Percentiles rank a stretch among this genome's conserved stretches.
Evolutionary conservation across 2,888 invertebrate genomes (phyloP).

Genomic region (Agrilus biguttatus): DNA sequence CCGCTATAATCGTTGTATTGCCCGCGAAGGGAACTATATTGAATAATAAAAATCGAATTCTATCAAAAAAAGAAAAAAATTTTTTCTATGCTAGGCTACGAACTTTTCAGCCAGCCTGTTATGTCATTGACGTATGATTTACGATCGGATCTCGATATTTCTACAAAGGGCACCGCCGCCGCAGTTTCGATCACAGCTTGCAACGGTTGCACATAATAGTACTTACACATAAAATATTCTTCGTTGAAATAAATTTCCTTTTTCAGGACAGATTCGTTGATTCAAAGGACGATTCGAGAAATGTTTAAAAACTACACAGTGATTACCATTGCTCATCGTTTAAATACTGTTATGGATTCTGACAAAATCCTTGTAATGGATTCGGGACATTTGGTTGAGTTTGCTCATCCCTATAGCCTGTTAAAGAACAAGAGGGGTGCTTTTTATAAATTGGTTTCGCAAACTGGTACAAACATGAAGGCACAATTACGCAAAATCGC

Average conservation of each 20-base stretch:
- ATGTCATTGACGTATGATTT: too few relatives aligned
- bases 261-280: constrained; percentile 56
- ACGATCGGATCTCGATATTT: too few relatives aligned
- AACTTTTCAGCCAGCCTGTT: too few relatives aligned
- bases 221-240: neutral
- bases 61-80: too few relatives aligned
- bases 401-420: constrained; percentile 58
- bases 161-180: too few relatives aligned
- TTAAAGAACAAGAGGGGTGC: constrained; percentile 43
- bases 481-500: constrained; percentile 17
- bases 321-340: constrained; percentile 64
- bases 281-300: constrained; percentile 58
- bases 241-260: neutral
- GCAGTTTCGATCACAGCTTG: too few relatives aligned
- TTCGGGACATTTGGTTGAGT: constrained; percentile 58
- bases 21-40: too few relatives aligned
- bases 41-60: too few relatives aligned
- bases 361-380: constrained; percentile 69
- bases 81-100: too few relatives aligned
- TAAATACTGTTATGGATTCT: constrained; percentile 71
- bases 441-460: constrained; percentile 50
- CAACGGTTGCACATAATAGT: too few relatives aligned
- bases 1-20: too few relatives aligned
- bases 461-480: constrained; percentile 39
- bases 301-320: constrained; percentile 64